Base-by-base conservation (phyloP, 2,888 invertebrate genomes). In the Gymnocheta viridis region DNA sequence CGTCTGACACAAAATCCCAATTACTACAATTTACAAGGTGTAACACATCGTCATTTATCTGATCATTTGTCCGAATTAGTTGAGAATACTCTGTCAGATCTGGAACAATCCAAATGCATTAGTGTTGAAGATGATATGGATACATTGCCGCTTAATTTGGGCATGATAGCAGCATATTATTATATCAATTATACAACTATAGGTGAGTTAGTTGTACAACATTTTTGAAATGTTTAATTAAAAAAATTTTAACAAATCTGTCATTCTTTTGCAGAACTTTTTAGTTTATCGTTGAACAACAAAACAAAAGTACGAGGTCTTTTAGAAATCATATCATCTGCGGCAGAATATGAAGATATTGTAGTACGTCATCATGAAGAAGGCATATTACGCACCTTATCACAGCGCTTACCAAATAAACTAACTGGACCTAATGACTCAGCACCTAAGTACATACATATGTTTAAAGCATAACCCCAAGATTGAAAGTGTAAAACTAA, bases 81-180 rank as follows among this genome's bases (percentile, higher is more conserved):
- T 1, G 99, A 99, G 92, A 96, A 96, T 80, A 99, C 99, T 0
- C 93, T 99, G 7, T 95, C 95, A 41, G 98, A 99, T 91, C 93
- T 99, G 89, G 98, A 99, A 90, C 98, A 98, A 91, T 97, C 98
- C 0, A 98, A 98, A 90, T 99, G 99, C 91, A 98, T 99, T 87
- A 96, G 97, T 66, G 95, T 99, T 7, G 99, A 99, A 91, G 99
- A 99, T 87, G 99, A 99, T 88, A 98, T 99, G 96, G 99, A 99
- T 91, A 97, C 98, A 0, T 94, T 97, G 82, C 98, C 99, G 0
- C 94, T 99, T 41, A 99, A 99, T 93, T 93, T 99, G 90, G 99
- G 99, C 89, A 99, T 99, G 99, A 99, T 99, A 91, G 99, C 99
- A 0, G 98, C 99, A 0, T 99, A 99, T 92, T 99, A 99, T 92